Percentiles rank a stretch among this genome's conserved stretches.
Evolutionary conservation across 2,888 invertebrate species (phyloP).

Genomic region (Spilarctia lutea): DNA sequence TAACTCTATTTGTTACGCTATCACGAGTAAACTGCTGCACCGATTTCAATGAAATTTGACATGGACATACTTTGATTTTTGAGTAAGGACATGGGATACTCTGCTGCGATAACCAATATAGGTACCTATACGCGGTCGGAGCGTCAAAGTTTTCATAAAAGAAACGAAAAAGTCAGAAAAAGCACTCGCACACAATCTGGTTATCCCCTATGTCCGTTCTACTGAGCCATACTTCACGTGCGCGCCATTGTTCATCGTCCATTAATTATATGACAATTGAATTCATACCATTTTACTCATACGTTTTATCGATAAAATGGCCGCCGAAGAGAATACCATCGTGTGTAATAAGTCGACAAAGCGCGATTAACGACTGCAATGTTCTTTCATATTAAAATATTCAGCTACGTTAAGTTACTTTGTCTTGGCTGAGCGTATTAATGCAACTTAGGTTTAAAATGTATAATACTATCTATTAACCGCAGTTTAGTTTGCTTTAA

Average conservation of each 20-base stretch:
- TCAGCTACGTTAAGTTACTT: constrained; percentile 7
- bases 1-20: too few species aligned
- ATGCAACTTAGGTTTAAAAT: background rate
- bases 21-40: too few species aligned
- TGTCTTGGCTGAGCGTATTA: background rate
- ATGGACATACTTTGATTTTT: too few species aligned
- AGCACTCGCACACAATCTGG: background rate
- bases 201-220: constrained; percentile 7
- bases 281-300: constrained; percentile 53
- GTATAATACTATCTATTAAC: background rate
- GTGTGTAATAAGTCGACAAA: constrained; percentile 27
- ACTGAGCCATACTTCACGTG: constrained; percentile 22
- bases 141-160: background rate
- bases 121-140: too few species aligned
- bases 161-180: background rate
- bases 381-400: constrained; percentile 22
- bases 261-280: constrained; percentile 48
- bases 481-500: background rate
- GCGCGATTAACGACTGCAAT: constrained; percentile 25
- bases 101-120: too few species aligned
- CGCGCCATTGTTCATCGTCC: constrained; percentile 21
- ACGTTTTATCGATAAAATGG: constrained; percentile 54
- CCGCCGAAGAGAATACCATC: constrained; percentile 36
- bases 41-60: too few species aligned
- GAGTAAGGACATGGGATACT: too few species aligned